These are phyloP conservation scores for Gymnoscopelus braueri DNA, from an alignment of 2,797 vertebrate genomes.

Conservation along the genomic window DNA sequence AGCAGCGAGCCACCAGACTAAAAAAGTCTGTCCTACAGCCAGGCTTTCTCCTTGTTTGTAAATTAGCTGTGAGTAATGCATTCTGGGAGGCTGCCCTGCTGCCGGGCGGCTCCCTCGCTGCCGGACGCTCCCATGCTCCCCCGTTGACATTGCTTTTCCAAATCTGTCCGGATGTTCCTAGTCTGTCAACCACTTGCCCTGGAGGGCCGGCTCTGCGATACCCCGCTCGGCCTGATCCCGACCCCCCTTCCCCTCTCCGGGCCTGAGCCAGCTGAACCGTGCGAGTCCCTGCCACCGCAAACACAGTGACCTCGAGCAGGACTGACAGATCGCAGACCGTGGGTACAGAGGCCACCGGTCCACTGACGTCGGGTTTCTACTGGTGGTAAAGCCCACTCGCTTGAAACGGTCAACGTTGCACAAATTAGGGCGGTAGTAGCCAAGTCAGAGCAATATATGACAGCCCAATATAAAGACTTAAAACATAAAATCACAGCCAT, in stretches of 20 bases:
- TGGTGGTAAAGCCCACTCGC: conserved; percentile 70
- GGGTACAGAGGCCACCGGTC: conserved; percentile 81
- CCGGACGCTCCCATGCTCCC: conserved; percentile 83
- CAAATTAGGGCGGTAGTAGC: conserved; percentile 34
- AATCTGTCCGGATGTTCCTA: conserved; percentile 94
- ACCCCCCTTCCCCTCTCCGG: conserved; percentile 81
- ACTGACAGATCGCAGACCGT: conserved; percentile 88
- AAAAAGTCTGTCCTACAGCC: conserved; percentile 60
- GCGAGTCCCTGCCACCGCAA: conserved; percentile 84
- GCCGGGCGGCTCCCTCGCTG: conserved; percentile 80
- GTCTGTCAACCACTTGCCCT: conserved; percentile 89
- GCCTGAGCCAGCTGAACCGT: conserved; percentile 92
- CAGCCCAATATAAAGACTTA: not conserved
- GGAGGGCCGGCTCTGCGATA: conserved; percentile 81
- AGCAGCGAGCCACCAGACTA: conserved; percentile 45
- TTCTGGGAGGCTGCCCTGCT: conserved; percentile 84
- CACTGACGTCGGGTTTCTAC: conserved; percentile 77
- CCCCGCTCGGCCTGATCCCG: conserved; percentile 70
- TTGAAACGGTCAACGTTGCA: conserved; percentile 52
- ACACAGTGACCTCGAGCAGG: conserved; percentile 81
- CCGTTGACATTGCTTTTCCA: conserved; percentile 86
- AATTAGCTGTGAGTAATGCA: conserved; percentile 85
- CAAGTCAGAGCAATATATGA: conserved; percentile 28
- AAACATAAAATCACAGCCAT: conserved; percentile 13
- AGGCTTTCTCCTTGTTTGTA: conserved; percentile 71